phyloP scores from a whole-genome alignment of 2,888 invertebrate species.

The Cephus pygmeus region DNA sequence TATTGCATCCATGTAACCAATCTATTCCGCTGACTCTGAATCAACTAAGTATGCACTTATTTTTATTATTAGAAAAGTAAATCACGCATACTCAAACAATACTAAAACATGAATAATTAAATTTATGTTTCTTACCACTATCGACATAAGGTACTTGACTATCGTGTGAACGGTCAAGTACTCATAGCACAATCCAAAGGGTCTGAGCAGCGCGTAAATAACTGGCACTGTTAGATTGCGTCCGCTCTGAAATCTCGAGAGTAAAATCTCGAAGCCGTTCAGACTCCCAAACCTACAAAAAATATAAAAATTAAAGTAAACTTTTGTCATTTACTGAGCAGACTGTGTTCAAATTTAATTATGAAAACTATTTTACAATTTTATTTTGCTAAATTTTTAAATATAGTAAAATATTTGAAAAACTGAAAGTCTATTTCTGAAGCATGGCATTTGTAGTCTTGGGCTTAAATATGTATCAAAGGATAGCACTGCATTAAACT shows the following conservation, averaged over 20 bases:
- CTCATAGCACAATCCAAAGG: conserved; percentile 93
- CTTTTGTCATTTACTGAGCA: background rate
- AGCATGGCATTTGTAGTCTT: background rate
- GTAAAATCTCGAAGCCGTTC: conserved; percentile 88
- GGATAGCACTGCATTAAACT: background rate
- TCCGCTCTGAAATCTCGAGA: conserved; percentile 85
- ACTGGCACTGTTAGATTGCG: conserved; percentile 79
- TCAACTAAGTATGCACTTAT: background rate
- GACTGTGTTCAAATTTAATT: too few species aligned
- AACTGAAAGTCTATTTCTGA: background rate
- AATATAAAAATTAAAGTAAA: conserved; percentile 18
- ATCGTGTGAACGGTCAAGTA: conserved; percentile 90
- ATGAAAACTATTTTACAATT: too few species aligned
- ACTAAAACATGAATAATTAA: background rate
- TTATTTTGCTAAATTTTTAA: background rate
- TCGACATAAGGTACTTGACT: conserved; percentile 91
- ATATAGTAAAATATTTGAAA: background rate
- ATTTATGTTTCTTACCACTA: conserved; percentile 74
- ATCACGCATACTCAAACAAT: background rate
- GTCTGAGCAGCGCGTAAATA: conserved; percentile 85
- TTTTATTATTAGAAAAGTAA: background rate
- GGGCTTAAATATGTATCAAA: background rate
- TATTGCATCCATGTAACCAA: too few species aligned
- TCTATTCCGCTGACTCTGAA: too few species aligned
- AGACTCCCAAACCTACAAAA: conserved; percentile 82